Evolutionary conservation across 2,113 vertebrate species (phyloP), one percentile per base, ranked within the genome.

Genomic region (Clarias macrocephalus): DNA sequence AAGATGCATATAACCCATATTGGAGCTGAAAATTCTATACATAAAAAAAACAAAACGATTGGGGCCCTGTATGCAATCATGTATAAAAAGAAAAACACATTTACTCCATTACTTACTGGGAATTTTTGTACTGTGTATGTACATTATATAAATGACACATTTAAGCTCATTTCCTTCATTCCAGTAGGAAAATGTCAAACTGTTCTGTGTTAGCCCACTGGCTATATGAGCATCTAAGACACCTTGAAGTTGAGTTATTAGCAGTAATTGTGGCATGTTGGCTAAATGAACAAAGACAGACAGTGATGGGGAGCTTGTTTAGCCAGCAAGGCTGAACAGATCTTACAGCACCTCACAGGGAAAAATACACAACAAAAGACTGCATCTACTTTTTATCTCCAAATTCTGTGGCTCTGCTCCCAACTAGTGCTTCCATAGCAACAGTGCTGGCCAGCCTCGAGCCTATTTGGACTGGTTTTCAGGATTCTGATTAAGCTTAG

Each of bases 71-170:
- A 28, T 57, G 18, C 15, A 79, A 18, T 54, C 23, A 2, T 75
- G 42, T n/a, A n/a, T 18, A 77, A 77, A 56, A 77, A 28, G 8
- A 30, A 57, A 81, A 21, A 12, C 21, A 66, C 25, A 42, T 37
- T 25, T 80, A 86, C 6, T 37, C 57, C 57, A 62, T 19, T 89
- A 92, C 90, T 92, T 79, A 48, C 85, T 92, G 90, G 92, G 91
- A 91, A 54, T 89, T 90, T 85, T 90, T 90, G 82, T 92, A 84
- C 90, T 77, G 86, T 91, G 12, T 77, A 85, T 92, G 82, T 85
- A 89, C 88, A 88, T 68, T 75, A 62, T 91, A 81, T 90, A 70
- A 87, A 73, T 76, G 10, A 75, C 6, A 79, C 65, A 59, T 84
- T 7, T 21, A 23, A 84, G 87, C 75, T 87, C 85, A 82, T 73